Percentiles rank a stretch among this genome's conserved stretches.
phyloP scores from a whole-genome alignment of 2,888 invertebrate species.

The Ophion costatus region DNA sequence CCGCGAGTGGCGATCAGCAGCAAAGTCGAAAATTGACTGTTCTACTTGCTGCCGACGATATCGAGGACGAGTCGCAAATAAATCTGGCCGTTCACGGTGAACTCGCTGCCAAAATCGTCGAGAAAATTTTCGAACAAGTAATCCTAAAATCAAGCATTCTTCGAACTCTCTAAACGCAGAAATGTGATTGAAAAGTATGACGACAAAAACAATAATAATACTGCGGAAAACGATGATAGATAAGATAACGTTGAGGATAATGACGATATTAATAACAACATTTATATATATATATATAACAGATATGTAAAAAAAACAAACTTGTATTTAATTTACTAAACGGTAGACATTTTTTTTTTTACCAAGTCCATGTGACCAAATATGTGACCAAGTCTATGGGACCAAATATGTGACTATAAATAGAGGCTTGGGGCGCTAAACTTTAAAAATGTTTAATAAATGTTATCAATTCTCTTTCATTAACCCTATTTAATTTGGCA shows the following conservation, averaged over 20 bases:
- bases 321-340: no score
- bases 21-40: slow-evolving; percentile 37
- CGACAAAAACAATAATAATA: background rate
- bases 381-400: no score
- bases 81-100: slow-evolving; percentile 74
- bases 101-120: slow-evolving; percentile 77
- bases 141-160: background rate
- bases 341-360: no score
- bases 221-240: slow-evolving; percentile 1
- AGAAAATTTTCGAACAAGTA: slow-evolving; percentile 76
- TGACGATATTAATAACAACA: no score
- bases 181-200: background rate
- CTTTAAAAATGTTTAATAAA: no score
- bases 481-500: no score
- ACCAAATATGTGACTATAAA: no score
- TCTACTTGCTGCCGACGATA: slow-evolving; percentile 67
- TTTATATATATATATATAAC: no score
- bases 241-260: background rate
- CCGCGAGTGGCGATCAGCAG: slow-evolving; percentile 24
- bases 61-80: slow-evolving; percentile 76
- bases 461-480: no score
- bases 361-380: no score
- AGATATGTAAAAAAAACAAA: no score
- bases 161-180: background rate
- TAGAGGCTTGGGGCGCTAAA: no score